These are phyloP conservation scores for Machimus rusticus DNA, from an alignment of 2,888 invertebrate species.

Conservation along the genomic window DNA sequence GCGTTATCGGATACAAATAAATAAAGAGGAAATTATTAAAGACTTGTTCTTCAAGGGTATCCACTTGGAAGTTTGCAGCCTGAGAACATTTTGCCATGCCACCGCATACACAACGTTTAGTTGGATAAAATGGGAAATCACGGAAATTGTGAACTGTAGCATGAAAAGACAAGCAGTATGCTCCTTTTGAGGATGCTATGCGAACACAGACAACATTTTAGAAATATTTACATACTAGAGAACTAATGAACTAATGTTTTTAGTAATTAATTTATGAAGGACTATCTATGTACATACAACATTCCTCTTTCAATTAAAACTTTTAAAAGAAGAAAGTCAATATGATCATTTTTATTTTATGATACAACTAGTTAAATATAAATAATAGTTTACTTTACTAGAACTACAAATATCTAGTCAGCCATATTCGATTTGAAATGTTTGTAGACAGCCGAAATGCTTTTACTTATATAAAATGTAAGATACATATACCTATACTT, in stretches of 20 bases:
- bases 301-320: too few species aligned
- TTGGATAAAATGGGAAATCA: not conserved
- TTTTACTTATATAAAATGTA: too few species aligned
- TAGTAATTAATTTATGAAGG: not conserved
- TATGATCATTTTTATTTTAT: too few species aligned
- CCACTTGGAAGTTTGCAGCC: not conserved
- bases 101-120: not conserved
- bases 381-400: too few species aligned
- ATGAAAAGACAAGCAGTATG: not conserved
- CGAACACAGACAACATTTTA: not conserved
- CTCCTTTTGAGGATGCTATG: not conserved
- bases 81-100: not conserved
- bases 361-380: too few species aligned
- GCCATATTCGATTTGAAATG: too few species aligned
- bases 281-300: not conserved
- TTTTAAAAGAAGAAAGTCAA: too few species aligned
- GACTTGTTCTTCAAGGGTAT: not conserved
- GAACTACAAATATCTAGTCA: too few species aligned
- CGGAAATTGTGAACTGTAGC: not conserved
- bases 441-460: too few species aligned
- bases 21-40: slow-evolving; percentile 5
- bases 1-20: slow-evolving; percentile 8
- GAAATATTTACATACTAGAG: not conserved
- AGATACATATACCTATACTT: too few species aligned
- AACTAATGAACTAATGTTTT: not conserved